Evolutionary conservation across 2,797 vertebrate species (phyloP), one percentile per base, ranked within the genome.

Genomic region (Rachycentron canadum): DNA sequence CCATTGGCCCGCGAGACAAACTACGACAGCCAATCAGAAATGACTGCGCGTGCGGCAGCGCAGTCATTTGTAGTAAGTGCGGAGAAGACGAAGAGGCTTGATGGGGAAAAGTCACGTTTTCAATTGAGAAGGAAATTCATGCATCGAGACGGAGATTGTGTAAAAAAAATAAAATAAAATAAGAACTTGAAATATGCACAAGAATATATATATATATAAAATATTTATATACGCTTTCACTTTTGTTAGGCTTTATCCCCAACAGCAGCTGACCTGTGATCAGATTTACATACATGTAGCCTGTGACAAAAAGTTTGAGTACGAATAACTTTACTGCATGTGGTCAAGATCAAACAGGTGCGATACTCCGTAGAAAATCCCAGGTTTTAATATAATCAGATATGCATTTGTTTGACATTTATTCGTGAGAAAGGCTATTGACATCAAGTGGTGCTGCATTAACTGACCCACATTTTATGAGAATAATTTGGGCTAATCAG

Each of bases 21-120:
- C 61, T 41, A 56, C 58, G 41, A 23, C 36, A 83, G 74, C 89
- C 83, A 93, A 83, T 79, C 77, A 76, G 21, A 63, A 12, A 30
- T 4, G 17, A 69, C 40, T 21, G 49, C 82, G 91, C 86, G 79
- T 88, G 81, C 32, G 70, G 36, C 78, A 23, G 71, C 53, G n/a
- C 19, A 50, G 26, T 19, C 52, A 36, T 5, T 14, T 30, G 45
- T 23, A 21, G 5, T 26, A 4, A 14, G 13, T 1, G 49, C 13
- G 21, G 9, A 34, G 25, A 6, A 47, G 36, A 58, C 50, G 16
- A 25, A 17, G 3, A 43, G 5, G 0, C 0, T 28, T 7, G 14
- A 19, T 28, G 16, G 12, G 17, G 5, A 11, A 9, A 47, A 21
- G 2, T 40, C 23, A 34, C 25, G 21, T 23, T 53, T 36, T 3